Conservation (phyloP, 2,797 vertebrate species). For the Syngnathus rostellatus region DNA sequence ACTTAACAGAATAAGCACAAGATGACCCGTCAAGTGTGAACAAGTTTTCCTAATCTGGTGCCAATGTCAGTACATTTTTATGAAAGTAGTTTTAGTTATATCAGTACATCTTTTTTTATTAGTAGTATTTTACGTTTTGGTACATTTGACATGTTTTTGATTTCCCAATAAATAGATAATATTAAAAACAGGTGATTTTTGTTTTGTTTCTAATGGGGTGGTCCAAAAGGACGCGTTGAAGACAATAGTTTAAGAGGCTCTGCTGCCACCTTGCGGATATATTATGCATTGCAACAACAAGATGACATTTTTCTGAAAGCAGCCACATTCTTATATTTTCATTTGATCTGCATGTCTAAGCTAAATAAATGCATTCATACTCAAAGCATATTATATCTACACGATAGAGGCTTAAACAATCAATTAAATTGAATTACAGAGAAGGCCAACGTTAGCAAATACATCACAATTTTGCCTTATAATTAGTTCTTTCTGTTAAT, state of each 20-base stretch:
- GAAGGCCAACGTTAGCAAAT: no score
- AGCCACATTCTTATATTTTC: no score
- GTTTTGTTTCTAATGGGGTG: background rate
- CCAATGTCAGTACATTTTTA: conserved; percentile 41
- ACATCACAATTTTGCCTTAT: no score
- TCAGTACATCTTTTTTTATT: conserved; percentile 42
- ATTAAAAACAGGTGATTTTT: background rate
- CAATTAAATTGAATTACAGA: no score
- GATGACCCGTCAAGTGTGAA: conserved; percentile 22
- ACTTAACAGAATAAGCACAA: conserved; percentile 24
- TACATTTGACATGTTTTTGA: conserved; percentile 51
- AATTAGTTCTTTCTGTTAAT: no score
- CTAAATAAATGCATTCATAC: no score
- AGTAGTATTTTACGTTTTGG: conserved; percentile 35
- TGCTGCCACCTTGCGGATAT: conserved; percentile 23
- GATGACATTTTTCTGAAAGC: background rate
- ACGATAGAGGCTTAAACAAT: background rate
- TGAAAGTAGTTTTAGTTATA: conserved; percentile 28
- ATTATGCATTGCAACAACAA: conserved; percentile 1
- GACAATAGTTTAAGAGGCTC: background rate
- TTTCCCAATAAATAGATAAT: conserved; percentile 51
- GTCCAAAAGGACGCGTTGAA: background rate
- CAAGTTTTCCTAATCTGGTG: conserved; percentile 25
- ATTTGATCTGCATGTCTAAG: no score
- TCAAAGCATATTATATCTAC: background rate